phyloP scores from a whole-genome alignment of 2,888 invertebrate species.

The Deilephila porcellus region DNA sequence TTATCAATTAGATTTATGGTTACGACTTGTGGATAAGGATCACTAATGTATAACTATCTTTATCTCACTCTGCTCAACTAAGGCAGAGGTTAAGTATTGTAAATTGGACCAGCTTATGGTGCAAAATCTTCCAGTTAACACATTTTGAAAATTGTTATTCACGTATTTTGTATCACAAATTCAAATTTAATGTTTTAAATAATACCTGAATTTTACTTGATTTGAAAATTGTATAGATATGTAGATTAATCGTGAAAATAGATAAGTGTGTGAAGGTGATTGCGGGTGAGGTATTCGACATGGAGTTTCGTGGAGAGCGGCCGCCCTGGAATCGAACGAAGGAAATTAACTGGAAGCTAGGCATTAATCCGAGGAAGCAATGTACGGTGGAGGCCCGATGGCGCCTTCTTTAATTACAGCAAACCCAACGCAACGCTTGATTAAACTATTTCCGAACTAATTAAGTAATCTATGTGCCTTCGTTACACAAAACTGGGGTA shows the following conservation, averaged over 20 bases:
- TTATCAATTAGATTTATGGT: no score
- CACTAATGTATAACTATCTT: no score
- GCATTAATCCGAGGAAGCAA: conserved; percentile 73
- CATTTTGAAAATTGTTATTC: no score
- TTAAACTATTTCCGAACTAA: conserved; percentile 68
- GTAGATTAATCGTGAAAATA: conserved; percentile 4
- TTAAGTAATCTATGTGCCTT: conserved; percentile 44
- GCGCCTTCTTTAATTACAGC: conserved; percentile 69
- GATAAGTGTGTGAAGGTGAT: conserved; percentile 10
- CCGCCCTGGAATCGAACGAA: conserved; percentile 55
- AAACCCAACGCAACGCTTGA: conserved; percentile 63
- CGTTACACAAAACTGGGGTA: background rate
- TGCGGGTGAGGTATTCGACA: conserved; percentile 43
- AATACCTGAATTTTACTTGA: no score
- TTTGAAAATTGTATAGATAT: background rate
- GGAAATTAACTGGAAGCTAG: conserved; percentile 72
- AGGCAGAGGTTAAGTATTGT: no score
- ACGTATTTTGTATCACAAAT: no score
- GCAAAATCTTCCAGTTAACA: no score
- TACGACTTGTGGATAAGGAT: no score
- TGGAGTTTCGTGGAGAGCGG: conserved; percentile 55
- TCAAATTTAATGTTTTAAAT: background rate
- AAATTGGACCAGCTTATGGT: no score
- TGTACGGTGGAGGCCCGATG: conserved; percentile 57
- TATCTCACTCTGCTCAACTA: no score